Percentiles rank a stretch among this genome's conserved stretches.
Conservation (phyloP, 1,140 invertebrate genomes). For the Heterodera carotae region DNA sequence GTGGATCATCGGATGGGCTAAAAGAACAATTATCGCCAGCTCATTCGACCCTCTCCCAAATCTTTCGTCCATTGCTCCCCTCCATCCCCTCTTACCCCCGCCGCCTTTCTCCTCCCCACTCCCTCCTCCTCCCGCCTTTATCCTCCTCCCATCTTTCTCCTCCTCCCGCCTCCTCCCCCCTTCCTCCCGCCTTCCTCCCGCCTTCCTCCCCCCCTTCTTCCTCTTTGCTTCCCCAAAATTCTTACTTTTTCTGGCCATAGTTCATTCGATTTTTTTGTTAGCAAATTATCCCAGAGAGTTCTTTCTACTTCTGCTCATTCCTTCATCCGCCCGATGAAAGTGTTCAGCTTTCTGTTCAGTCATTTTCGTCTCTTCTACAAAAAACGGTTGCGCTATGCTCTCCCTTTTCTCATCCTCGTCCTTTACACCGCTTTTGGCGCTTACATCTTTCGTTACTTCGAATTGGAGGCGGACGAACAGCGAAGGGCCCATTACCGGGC, state of each 20-base stretch:
- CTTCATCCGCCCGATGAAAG: slow-evolving; percentile 16
- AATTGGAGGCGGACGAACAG: slow-evolving; percentile 48
- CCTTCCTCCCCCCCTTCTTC: background rate
- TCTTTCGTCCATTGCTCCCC: background rate
- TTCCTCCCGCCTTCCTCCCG: background rate
- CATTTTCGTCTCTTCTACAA: slow-evolving; percentile 53
- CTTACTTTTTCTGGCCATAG: too few species aligned
- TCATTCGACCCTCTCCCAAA: background rate
- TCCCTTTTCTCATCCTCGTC: slow-evolving; percentile 52
- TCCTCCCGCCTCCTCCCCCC: background rate
- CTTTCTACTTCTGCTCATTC: too few species aligned
- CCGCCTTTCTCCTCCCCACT: background rate
- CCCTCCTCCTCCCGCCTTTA: background rate
- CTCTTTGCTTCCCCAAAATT: background rate
- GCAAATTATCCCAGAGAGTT: background rate
- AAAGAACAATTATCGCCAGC: background rate
- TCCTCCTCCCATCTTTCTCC: background rate
- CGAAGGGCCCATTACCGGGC: slow-evolving; percentile 42
- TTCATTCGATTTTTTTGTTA: background rate
- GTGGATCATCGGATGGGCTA: background rate
- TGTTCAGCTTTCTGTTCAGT: slow-evolving; percentile 37
- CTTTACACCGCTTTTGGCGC: slow-evolving; percentile 52
- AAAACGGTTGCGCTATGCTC: slow-evolving; percentile 42
- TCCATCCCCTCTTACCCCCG: background rate
- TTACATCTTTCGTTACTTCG: slow-evolving; percentile 53